Base-by-base conservation (phyloP, 2,888 invertebrate genomes). In the Pycnomerus fuliginosus region DNA sequence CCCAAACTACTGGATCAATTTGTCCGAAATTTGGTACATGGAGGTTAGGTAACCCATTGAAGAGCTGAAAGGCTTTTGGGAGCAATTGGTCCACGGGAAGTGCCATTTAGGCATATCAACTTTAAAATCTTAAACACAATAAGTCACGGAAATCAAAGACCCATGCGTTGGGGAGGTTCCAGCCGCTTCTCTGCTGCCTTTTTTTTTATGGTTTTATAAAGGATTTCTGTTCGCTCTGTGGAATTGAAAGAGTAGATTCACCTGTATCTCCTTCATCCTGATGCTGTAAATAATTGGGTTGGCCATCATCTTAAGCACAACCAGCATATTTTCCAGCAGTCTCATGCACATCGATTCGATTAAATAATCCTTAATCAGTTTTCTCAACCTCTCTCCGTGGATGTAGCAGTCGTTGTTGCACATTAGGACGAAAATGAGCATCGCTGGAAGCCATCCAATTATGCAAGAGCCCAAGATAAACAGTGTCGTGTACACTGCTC, bases 241-340 rank as follows among this genome's bases (percentile, higher is more conserved):
- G n/a, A 20, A 8, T 20, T 4, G 8, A 20, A 8, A 20, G 5
- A 5, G 20, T 20, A 20, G 8, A 46, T 56, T 60, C 63, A 78
- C 78, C 72, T 77, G 76, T 38, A 84, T 82, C 57, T 84, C 84
- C 40, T 78, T 75, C 77, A 84, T 81, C 37, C 84, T 69, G 3
- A 79, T 77, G 4, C 82, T 80, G 61, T 84, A 84, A 36, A 84
- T 82, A 48, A 83, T 79, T 0, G 83, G 81, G 66, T 84, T 82
- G 23, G 77, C 73, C 36, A 83, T 67, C 16, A 81, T 79, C 62
- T 84, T 84, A 50, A 80, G 67, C 31, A 84, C 78, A 27, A 83
- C 72, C 35, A 83, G 72, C 10, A 74, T 70, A 62, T 82, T 81
- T 46, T 60, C 62, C 8, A 62, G 51, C 3, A 62, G 46, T 11